Base-by-base conservation (phyloP, 2,888 invertebrate species). In the Dyspetes luteomarginatus region DNA sequence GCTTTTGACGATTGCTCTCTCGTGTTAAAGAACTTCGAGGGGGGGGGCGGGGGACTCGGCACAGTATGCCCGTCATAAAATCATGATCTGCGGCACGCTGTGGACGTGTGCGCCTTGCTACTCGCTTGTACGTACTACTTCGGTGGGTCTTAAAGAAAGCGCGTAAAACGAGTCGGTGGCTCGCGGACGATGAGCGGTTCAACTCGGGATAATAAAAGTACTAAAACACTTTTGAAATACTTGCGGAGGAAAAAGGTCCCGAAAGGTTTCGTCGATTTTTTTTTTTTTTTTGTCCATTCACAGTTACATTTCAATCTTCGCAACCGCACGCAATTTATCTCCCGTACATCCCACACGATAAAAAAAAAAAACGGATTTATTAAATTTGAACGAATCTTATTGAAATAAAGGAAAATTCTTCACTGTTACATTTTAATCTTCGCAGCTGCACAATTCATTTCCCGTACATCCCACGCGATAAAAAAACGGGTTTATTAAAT, bases 1-100 rank as follows among this genome's bases (percentile, higher is more conserved):
- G 80, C 68, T 76, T 72, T 62, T 62, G 48, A 52, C 52, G 60
- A 67, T 78, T 73, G 28, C 52, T 62, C 67, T 45, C 67, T 65
- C 80, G 80, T 68, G 62, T 64, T 67, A 55, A 55, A 26, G 22
- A 73, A 65, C 17, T 74, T 43, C 2, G 50, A 4, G 24, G 43
- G 19, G 9, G 50, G 12, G 24, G 43, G 19, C 26, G 45, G 43
- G 45, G 43, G 36, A 19, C 15, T 36, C 30, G 15, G 17, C 24
- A 41, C 36, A 7, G 52, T 45, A 64, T 17, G 64, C 56, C 24
- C 24, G 74, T 56, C 80, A 71, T 81, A 81, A 81, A 81, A 26
- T 72, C 45, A 80, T 80, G 68, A 81, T 72, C 60, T 43, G 45
- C 43, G 60, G 52, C 52, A 12, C 52, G 60, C 58, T 30, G 64